phyloP scores from a whole-genome alignment of 2,888 invertebrate species.

The Tachina lurida region DNA sequence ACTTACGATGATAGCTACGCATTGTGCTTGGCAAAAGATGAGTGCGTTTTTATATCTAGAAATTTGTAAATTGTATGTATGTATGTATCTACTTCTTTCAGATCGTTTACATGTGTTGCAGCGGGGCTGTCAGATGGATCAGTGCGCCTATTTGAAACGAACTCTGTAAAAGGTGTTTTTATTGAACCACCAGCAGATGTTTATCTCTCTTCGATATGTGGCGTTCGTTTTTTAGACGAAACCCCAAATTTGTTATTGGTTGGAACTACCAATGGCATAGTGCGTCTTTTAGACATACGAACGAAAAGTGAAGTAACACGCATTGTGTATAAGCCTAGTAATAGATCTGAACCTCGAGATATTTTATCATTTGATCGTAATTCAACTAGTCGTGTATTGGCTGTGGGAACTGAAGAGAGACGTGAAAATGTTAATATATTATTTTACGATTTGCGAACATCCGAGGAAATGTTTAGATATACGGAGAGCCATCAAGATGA shows the following conservation, averaged over 20 bases:
- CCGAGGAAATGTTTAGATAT: slow-evolving; percentile 88
- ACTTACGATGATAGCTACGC: slow-evolving; percentile 85
- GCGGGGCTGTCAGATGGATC: slow-evolving; percentile 83
- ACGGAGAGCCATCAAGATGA: slow-evolving; percentile 92
- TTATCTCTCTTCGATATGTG: slow-evolving; percentile 72
- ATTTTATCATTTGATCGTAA: slow-evolving; percentile 90
- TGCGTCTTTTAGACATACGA: slow-evolving; percentile 81
- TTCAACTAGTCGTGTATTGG: slow-evolving; percentile 87
- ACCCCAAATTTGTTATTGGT: slow-evolving; percentile 76
- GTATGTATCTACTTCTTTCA: slow-evolving; percentile 24
- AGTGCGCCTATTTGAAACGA: slow-evolving; percentile 84
- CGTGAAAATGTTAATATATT: slow-evolving; percentile 89
- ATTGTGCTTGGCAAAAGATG: slow-evolving; percentile 85
- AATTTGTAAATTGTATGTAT: background rate
- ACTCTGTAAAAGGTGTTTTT: slow-evolving; percentile 80
- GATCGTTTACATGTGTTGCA: slow-evolving; percentile 82
- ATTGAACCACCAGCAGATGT: slow-evolving; percentile 48
- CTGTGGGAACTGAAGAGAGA: slow-evolving; percentile 89
- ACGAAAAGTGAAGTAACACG: slow-evolving; percentile 82
- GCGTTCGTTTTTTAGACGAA: slow-evolving; percentile 79
- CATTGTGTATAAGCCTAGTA: slow-evolving; percentile 69
- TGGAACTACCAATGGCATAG: slow-evolving; percentile 77
- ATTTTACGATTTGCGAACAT: slow-evolving; percentile 90
- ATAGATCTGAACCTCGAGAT: slow-evolving; percentile 81
- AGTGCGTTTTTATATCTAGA: slow-evolving; percentile 80